phyloP scores from a whole-genome alignment of 2,888 invertebrate species.

The Ernsta delagoae region DNA sequence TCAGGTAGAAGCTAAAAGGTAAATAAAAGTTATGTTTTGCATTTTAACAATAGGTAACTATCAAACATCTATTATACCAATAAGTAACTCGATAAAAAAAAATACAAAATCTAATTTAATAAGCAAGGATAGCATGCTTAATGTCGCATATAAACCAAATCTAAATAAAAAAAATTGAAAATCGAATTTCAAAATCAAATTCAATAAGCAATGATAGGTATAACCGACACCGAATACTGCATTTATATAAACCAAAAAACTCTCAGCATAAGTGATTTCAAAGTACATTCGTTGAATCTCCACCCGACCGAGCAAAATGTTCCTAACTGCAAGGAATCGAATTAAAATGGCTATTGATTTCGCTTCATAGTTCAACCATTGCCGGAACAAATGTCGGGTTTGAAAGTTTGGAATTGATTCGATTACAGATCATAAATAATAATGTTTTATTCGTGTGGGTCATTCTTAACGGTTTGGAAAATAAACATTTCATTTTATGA shows the following conservation, averaged over 20 bases:
- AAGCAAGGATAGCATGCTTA: not conserved
- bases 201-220: too few species aligned
- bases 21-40: too few species aligned
- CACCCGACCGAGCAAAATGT: constrained; percentile 39
- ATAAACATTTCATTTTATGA: not conserved
- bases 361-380: constrained; percentile 35
- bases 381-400: constrained; percentile 32
- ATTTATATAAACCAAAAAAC: too few species aligned
- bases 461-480: not conserved
- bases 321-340: constrained; percentile 70
- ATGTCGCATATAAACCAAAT: constrained; percentile 15
- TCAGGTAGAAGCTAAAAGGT: too few species aligned
- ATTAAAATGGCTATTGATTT: constrained; percentile 53
- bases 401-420: constrained; percentile 30
- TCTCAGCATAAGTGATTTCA: constrained; percentile 49
- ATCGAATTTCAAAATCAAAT: too few species aligned
- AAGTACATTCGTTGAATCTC: constrained; percentile 32
- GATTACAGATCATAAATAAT: constrained; percentile 29
- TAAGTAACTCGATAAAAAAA: too few species aligned
- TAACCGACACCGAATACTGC: too few species aligned
- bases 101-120: too few species aligned
- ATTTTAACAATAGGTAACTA: too few species aligned
- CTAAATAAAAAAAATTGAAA: not conserved
- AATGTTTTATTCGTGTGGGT: constrained; percentile 4
- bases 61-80: too few species aligned